A percentile compares a stretch with the other conserved stretches of the same genome.
phyloP scores from a whole-genome alignment of 2,113 vertebrate species.

The Nerophis ophidion region DNA sequence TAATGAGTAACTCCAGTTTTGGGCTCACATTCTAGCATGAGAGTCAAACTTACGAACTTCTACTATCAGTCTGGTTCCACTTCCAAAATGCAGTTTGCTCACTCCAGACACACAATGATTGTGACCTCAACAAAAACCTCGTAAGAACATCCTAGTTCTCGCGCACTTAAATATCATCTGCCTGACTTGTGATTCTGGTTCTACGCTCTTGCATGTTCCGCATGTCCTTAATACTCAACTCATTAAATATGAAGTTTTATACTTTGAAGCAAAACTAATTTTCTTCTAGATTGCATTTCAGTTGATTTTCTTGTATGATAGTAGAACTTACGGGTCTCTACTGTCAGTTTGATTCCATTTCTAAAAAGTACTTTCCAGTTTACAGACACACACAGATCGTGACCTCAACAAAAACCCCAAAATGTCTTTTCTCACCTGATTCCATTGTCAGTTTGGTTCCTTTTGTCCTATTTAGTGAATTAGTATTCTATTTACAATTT shows the following conservation, averaged over 20 bases:
- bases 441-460: neutral
- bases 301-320: neutral
- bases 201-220: no score
- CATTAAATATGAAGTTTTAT: neutral
- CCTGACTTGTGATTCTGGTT: no score
- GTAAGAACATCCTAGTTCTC: neutral
- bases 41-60: neutral
- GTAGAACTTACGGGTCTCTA: neutral
- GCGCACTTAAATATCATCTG: neutral
- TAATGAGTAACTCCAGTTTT: neutral
- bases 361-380: neutral
- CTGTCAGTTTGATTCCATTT: neutral
- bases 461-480: neutral
- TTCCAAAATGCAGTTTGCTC: neutral
- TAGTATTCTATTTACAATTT: no score
- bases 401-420: neutral
- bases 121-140: neutral
- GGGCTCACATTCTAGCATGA: neutral
- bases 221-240: neutral
- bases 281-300: no score
- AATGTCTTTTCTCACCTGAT: no score
- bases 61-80: neutral
- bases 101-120: neutral
- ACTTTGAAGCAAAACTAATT: no score
- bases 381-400: neutral